Base-by-base conservation (phyloP, 2,888 invertebrate genomes). In the Athrips mouffetella region DNA sequence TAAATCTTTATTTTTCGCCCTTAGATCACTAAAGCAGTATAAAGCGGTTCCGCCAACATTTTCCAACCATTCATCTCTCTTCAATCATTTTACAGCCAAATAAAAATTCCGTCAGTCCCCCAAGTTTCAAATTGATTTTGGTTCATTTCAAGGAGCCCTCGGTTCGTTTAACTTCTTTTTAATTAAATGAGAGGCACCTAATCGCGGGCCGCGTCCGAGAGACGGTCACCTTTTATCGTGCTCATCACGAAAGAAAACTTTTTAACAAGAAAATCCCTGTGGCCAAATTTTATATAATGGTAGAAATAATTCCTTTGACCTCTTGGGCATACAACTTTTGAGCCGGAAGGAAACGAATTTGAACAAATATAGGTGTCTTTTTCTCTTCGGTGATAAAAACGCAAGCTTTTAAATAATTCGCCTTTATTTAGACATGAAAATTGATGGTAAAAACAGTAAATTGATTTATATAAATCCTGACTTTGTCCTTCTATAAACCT, bases 141-240 rank as follows among this genome's bases (percentile, higher is more conserved):
- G 65, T 63, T 63, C 70, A 67, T 67, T 69, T 65, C 63, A 67
- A 65, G 59, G 55, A 57, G 66, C 59, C 70, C 60, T 60, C 67
- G 75, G 73, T 71, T 78, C 80, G 75, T 74, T 79, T 74, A 79
- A 80, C 80, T 77, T 81, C 70, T 78, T 81, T 82, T 80, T 78
- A 83, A 84, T 83, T 83, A 78, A 83, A 81, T 75, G 68, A 75
- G 70, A 65, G 67, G 60, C 60, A 58, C 55, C 74, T 76, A 78
- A 75, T 78, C 75, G 73, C 48, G 56, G 57, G 51, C 50, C 59
- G 25, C 50, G 35, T 45, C 57, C 54, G 55, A 57, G 58, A 59
- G 57, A 55, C 59, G 54, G 41, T 16, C 29, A 37, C 45, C 56
- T 63, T 66, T 65, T 64, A 66, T 66, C 55, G 58, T 53, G 49